Percentiles rank a stretch among this genome's conserved stretches.
Conservation (phyloP, 1,140 invertebrate genomes). For the Zaprionus taronus region DNA sequence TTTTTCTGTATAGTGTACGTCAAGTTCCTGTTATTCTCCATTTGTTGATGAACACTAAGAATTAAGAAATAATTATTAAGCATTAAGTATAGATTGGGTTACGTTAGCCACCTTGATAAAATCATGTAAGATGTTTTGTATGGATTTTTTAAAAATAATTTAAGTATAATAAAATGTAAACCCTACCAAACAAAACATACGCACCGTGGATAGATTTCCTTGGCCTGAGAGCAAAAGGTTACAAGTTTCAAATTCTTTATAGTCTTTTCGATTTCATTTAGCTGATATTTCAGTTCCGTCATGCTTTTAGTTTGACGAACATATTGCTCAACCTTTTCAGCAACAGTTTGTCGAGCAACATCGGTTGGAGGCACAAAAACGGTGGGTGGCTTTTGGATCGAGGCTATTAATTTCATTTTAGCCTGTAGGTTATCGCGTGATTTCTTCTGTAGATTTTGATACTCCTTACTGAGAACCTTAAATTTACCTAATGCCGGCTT, state of each 20-base stretch:
- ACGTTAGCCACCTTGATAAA: no score
- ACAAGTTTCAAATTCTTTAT: constrained; percentile 76
- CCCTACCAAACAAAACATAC: not conserved
- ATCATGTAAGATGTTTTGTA: no score
- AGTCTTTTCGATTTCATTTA: constrained; percentile 63
- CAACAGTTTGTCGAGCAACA: not conserved
- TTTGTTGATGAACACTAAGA: constrained; percentile 65
- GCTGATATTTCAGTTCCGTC: constrained; percentile 62
- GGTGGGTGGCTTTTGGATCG: constrained; percentile 14
- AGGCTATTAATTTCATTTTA: constrained; percentile 55
- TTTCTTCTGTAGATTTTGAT: constrained; percentile 42
- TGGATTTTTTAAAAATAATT: no score
- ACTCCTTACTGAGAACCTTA: constrained; percentile 64
- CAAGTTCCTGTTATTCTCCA: constrained; percentile 68
- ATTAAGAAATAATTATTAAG: not conserved
- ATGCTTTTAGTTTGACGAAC: constrained; percentile 73
- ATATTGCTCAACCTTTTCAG: constrained; percentile 60
- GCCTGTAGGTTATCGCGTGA: constrained; percentile 53
- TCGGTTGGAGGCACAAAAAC: not conserved
- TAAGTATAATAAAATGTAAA: not conserved
- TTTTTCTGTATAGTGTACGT: constrained; percentile 56
- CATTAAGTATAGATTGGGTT: not conserved
- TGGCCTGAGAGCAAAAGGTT: constrained; percentile 72
- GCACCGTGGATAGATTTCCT: constrained; percentile 59
- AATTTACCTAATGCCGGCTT: constrained; percentile 73